Base-by-base conservation (phyloP, 2,113 vertebrate genomes). In the Sebastes schlegelii region DNA sequence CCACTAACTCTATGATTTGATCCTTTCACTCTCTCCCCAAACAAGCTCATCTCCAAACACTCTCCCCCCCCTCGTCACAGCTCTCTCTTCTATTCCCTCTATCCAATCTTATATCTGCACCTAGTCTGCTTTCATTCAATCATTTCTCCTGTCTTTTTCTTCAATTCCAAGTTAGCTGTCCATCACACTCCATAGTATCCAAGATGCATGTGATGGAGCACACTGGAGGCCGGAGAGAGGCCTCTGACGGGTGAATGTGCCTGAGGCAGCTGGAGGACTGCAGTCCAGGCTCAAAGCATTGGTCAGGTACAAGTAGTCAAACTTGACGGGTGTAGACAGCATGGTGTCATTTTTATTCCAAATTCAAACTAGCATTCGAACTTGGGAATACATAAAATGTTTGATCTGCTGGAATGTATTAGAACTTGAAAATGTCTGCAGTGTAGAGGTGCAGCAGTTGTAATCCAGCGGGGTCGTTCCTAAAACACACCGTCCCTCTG, bases 1-100 rank as follows among this genome's bases (percentile, higher is more conserved):
- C 23, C 63, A 46, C 86, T 86, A 72, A 52, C 80, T 58, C 74
- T 80, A 74, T 81, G 67, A 86, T 91, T 91, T 89, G 83, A 90
- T 85, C 82, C 82, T 75, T 80, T 89, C 71, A 64, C 80, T 85
- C 61, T 45, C 61, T 76, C 75, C 65, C 17, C 72, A 87, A 85
- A 85, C 84, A 71, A 88, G 71, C 86, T 81, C 77, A 66, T 89
- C 79, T 81, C 68, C 71, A 82, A 58, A 86, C 63, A 65, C 78
- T 68, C 83, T 51, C 62, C 23, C 14, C 23, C 11, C 8, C 73
- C 73, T 64, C 71, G 74, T 78, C 34, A 34, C 34, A 34, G 34
- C 34, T 34, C 68, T 73, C 82, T 79, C 72, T 43, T 83, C 64
- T 77, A 16, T 71, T 80, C 61, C 54, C 65, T 82, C 72, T 58